Base-by-base conservation (phyloP, 2,888 invertebrate genomes). In the Amaurobius ferox region DNA sequence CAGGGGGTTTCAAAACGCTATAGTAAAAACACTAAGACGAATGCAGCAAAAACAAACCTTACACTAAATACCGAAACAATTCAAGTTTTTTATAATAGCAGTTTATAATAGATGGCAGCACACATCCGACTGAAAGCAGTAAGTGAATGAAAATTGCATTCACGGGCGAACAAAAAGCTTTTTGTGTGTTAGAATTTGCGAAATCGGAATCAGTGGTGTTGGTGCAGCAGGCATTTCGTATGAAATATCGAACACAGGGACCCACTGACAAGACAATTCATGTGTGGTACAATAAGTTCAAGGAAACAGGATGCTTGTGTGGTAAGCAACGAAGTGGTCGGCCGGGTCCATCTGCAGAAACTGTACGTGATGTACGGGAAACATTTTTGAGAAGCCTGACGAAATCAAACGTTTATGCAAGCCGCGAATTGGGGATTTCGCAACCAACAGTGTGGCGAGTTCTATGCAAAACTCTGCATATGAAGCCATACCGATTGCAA, bases 281-380 rank as follows among this genome's bases (percentile, higher is more conserved):
- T 16, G 16, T 26, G 70, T 70, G 70, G 40, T 40, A 70, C 44
- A 39, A 70, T n/a, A n/a, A n/a, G 30, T 39, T 70, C n/a, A 78
- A 85, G 39, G 85, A 79, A 55, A 73, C 68, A 0, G 55, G 35
- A 16, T 85, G 72, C 68, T 28, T 62, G n/a, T n/a, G n/a, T n/a
- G n/a, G n/a, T n/a, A n/a, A n/a, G n/a, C n/a, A n/a, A n/a, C n/a
- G n/a, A n/a, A 40, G 40, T 44, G 70, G 70, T 40, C 39, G 23
- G n/a, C 40, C 2, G 39, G 40, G n/a, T 39, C 40, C 44, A 26
- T 35, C 9, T 40, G 16, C 40, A 16, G 7, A 68, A 35, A 7
- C 68, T 3, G 68, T 70, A 44, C 9, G 28, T 61, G 7, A 26
- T 61, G 26, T 61, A 61, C 26, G 28, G 0, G 61, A 61, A 61